A percentile compares a stretch with the other conserved stretches of the same genome.
phyloP scores from a whole-genome alignment of 1,140 invertebrate genomes.

The Meteorus sp. region DNA sequence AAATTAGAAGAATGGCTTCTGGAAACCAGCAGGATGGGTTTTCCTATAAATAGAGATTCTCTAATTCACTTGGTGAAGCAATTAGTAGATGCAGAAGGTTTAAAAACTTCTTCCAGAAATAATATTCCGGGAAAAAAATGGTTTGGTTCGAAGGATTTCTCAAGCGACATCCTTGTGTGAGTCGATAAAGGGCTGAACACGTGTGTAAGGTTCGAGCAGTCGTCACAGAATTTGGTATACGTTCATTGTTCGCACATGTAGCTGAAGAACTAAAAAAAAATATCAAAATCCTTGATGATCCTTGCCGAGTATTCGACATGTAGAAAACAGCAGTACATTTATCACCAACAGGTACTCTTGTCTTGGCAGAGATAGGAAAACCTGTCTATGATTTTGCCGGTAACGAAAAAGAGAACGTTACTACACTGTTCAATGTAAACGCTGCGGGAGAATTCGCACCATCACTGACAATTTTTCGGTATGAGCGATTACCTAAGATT shows the following conservation, averaged over 20 bases:
- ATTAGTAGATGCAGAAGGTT: slow-evolving; percentile 16
- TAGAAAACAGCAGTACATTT: slow-evolving; percentile 44
- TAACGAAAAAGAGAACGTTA: slow-evolving; percentile 48
- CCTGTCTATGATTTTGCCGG: slow-evolving; percentile 35
- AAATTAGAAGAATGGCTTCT: slow-evolving; percentile 24
- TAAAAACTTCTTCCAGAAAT: slow-evolving; percentile 27
- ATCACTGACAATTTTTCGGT: slow-evolving; percentile 40
- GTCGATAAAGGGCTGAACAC: slow-evolving; percentile 33
- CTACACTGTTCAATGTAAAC: slow-evolving; percentile 41
- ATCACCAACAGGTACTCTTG: slow-evolving; percentile 35
- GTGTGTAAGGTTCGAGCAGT: slow-evolving; percentile 30
- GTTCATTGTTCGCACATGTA: slow-evolving; percentile 34
- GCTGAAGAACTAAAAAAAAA: slow-evolving; percentile 27
- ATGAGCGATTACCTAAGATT: slow-evolving; percentile 37
- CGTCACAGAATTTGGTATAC: slow-evolving; percentile 34
- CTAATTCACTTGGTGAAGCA: slow-evolving; percentile 34
- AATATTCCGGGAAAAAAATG: slow-evolving; percentile 32
- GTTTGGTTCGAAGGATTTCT: slow-evolving; percentile 37
- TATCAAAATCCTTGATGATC: slow-evolving; percentile 32
- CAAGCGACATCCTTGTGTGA: slow-evolving; percentile 29
- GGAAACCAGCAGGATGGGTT: slow-evolving; percentile 29
- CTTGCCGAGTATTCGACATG: slow-evolving; percentile 38
- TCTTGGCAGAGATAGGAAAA: slow-evolving; percentile 43
- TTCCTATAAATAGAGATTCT: slow-evolving; percentile 34
- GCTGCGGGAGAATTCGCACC: slow-evolving; percentile 39